Percentiles rank a stretch among this genome's conserved stretches.
These are phyloP conservation scores for Thinocorus orbignyianus DNA, from an alignment of 2,113 vertebrate genomes.

Conservation along the genomic window DNA sequence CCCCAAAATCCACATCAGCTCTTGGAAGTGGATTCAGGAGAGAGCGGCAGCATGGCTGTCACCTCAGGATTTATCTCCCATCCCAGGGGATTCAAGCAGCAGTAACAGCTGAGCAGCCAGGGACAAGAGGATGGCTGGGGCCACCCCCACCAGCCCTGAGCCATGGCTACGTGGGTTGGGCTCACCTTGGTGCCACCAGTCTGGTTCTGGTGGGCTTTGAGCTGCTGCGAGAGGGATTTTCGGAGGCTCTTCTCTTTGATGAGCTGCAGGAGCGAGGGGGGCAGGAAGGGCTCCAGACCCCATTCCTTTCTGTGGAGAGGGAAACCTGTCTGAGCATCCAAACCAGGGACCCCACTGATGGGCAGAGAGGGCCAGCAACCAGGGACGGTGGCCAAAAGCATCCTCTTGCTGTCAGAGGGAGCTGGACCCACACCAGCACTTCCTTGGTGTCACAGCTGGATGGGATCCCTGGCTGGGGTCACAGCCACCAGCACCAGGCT, in stretches of 20 bases:
- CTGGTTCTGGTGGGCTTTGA: conserved; percentile 95
- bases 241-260: conserved; percentile 96
- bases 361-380: neutral
- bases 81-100: neutral
- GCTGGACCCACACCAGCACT: neutral
- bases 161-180: accelerated
- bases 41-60: neutral
- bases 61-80: neutral
- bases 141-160: neutral
- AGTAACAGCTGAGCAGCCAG: accelerated
- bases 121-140: neutral
- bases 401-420: neutral
- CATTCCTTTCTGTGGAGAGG: conserved; percentile 89
- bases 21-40: neutral
- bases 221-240: conserved; percentile 91
- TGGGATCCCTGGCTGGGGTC: neutral
- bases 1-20: neutral
- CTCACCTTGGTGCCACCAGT: conserved; percentile 90
- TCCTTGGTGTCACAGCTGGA: neutral
- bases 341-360: neutral
- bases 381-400: neutral
- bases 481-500: neutral
- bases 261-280: conserved; percentile 90
- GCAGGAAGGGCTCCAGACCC: conserved; percentile 97
- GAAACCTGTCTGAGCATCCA: neutral